phyloP scores from a whole-genome alignment of 2,113 vertebrate species.

The Pygoscelis antarcticus region DNA sequence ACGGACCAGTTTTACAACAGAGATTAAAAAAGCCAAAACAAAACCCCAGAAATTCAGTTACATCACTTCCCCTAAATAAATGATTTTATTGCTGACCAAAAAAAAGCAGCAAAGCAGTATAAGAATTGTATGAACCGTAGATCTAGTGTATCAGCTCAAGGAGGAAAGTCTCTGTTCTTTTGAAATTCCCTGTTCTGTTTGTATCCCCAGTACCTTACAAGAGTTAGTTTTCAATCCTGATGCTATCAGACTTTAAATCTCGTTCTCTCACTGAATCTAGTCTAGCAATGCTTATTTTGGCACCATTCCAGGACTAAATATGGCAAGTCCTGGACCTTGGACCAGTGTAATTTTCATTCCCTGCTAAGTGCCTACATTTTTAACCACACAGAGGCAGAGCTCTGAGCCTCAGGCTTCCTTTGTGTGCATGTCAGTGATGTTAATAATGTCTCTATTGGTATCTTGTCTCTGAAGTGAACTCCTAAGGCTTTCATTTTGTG shows the following conservation, averaged over 20 bases:
- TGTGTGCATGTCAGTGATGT: conserved; percentile 70
- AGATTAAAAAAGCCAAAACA: neutral
- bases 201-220: neutral
- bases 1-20: neutral
- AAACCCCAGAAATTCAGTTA: neutral
- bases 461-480: conserved; percentile 72
- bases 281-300: conserved; percentile 60
- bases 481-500: conserved; percentile 65
- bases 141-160: neutral
- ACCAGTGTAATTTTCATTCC: conserved; percentile 69
- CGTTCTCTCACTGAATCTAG: neutral
- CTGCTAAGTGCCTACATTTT: conserved; percentile 71
- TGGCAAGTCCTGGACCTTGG: conserved; percentile 49
- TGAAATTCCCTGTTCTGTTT: neutral
- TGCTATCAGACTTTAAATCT: conserved; percentile 19
- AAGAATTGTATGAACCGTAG: neutral
- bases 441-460: conserved; percentile 72
- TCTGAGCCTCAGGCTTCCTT: conserved; percentile 63
- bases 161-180: neutral
- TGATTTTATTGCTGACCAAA: neutral
- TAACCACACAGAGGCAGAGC: conserved; percentile 65
- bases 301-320: conserved; percentile 66
- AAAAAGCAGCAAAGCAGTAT: neutral
- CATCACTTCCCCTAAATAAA: neutral
- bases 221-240: neutral